These are phyloP conservation scores for Clitarchus hookeri DNA, from an alignment of 2,888 invertebrate genomes.

Conservation along the genomic window DNA sequence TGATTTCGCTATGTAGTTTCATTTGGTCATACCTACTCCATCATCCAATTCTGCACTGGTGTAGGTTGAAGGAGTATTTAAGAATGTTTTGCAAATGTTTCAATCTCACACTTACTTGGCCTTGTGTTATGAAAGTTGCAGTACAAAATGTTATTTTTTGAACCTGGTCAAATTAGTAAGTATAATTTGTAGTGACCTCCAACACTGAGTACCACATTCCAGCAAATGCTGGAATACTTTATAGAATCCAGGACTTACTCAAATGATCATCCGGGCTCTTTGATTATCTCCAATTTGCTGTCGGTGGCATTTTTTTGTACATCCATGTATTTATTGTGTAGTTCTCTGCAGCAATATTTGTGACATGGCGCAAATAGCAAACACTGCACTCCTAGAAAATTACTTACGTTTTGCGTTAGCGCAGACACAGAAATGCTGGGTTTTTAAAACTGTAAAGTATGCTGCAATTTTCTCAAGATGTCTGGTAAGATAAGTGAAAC, in stretches of 20 bases:
- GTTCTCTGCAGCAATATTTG: neutral
- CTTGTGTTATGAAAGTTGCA: neutral
- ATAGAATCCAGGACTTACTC: neutral
- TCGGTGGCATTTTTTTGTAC: neutral
- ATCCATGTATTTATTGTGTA: neutral
- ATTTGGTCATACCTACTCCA: neutral
- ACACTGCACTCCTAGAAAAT: too few species aligned
- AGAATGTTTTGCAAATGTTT: neutral
- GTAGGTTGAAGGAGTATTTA: neutral
- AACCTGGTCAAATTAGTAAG: neutral
- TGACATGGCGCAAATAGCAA: too few species aligned
- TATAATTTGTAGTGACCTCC: neutral
- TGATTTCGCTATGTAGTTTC: neutral
- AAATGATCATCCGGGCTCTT: neutral
- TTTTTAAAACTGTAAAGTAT: too few species aligned
- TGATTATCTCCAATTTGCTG: neutral
- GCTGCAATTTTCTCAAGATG: too few species aligned
- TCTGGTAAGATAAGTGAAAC: too few species aligned
- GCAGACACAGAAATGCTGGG: too few species aligned
- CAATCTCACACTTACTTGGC: neutral
- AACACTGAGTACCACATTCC: neutral
- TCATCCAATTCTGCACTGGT: conserved; percentile 1
- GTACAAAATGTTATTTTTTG: neutral
- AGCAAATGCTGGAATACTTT: neutral
- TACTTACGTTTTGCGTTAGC: too few species aligned